Evolutionary conservation across 2,113 vertebrate species (phyloP).

Genomic region (Pomatorhinus ruficollis): DNA sequence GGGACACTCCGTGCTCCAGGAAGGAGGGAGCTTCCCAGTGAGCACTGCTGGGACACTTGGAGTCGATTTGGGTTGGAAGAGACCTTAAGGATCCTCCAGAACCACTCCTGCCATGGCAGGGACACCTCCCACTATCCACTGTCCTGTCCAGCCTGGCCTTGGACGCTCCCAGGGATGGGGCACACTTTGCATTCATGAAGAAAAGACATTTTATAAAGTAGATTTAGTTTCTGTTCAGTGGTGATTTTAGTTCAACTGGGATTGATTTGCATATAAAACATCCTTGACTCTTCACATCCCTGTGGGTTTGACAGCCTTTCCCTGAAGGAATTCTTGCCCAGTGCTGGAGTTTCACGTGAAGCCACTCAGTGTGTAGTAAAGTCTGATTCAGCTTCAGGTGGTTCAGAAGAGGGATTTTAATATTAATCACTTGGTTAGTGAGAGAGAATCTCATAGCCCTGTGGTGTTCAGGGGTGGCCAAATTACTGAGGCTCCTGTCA

Average conservation of each 20-base stretch:
- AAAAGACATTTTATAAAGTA: not conserved
- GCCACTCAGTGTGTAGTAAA: not conserved
- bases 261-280: not conserved
- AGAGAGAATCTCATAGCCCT: fast-evolving
- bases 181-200: not conserved
- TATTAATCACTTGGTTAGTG: not conserved
- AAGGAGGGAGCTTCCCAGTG: not conserved
- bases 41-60: fast-evolving
- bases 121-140: not conserved
- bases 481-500: not conserved
- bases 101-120: not conserved
- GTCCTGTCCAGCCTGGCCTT: not conserved
- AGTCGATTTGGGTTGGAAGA: not conserved
- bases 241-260: not conserved
- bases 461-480: not conserved
- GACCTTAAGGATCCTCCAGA: not conserved
- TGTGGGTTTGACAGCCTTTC: not conserved
- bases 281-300: fast-evolving
- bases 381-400: not conserved
- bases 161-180: not conserved
- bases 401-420: not conserved
- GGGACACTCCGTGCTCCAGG: fast-evolving
- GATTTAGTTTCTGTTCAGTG: not conserved
- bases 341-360: not conserved
- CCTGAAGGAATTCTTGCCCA: not conserved